Percentiles rank a stretch among this genome's conserved stretches.
These are phyloP conservation scores for Cepaea nemoralis DNA, from an alignment of 1,140 invertebrate species.

Conservation along the genomic window DNA sequence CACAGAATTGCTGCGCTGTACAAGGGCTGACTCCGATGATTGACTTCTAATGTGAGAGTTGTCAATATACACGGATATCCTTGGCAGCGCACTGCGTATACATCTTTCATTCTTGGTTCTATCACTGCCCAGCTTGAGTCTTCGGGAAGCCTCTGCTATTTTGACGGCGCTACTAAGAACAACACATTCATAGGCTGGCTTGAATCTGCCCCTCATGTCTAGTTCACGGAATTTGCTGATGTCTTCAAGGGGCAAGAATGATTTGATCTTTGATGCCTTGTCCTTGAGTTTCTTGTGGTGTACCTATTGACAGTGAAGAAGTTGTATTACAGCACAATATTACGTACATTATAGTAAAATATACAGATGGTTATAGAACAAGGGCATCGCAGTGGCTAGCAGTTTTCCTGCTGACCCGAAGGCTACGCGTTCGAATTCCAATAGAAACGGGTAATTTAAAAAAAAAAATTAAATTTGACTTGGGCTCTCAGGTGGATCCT, in stretches of 20 bases:
- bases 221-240: conserved; percentile 58
- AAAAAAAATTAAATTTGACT: too few relatives aligned
- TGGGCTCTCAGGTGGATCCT: too few relatives aligned
- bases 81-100: conserved; percentile 13
- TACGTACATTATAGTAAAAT: too few relatives aligned
- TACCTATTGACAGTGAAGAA: conserved; percentile 31
- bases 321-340: too few relatives aligned
- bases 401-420: too few relatives aligned
- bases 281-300: conserved; percentile 63
- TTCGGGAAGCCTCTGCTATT: conserved; percentile 61
- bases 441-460: too few relatives aligned
- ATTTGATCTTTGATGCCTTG: conserved; percentile 62
- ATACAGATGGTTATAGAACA: too few relatives aligned
- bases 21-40: conserved; percentile 22
- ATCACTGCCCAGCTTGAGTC: conserved; percentile 51
- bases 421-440: too few relatives aligned
- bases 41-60: background rate
- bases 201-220: conserved; percentile 60
- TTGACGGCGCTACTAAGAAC: conserved; percentile 61
- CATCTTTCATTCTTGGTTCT: background rate
- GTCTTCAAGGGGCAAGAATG: conserved; percentile 59
- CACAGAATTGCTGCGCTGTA: conserved; percentile 59
- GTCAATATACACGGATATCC: conserved; percentile 12
- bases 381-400: too few relatives aligned
- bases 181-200: conserved; percentile 44